These are phyloP conservation scores for Pilophorus perplexus DNA, from an alignment of 2,888 invertebrate species.

Conservation along the genomic window DNA sequence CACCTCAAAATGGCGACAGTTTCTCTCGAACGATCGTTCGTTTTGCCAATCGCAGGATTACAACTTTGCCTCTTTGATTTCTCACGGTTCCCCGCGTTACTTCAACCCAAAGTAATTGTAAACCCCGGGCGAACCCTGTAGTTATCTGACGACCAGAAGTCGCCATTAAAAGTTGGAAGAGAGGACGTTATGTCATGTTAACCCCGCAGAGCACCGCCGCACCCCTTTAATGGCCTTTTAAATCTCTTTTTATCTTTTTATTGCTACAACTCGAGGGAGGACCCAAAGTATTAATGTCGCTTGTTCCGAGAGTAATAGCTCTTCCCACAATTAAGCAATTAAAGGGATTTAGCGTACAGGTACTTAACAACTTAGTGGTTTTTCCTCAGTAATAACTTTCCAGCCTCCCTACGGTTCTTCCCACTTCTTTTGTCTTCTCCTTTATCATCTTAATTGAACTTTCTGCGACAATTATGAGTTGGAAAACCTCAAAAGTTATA, in stretches of 20 bases:
- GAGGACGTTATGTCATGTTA: constrained; percentile 22
- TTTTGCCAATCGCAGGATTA: too few species aligned
- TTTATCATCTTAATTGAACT: constrained; percentile 10
- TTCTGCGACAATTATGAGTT: constrained; percentile 8
- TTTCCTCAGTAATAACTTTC: constrained; percentile 4
- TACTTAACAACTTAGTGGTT: constrained; percentile 26
- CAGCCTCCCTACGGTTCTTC: not conserved
- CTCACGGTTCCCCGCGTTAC: too few species aligned
- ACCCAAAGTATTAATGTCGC: constrained; percentile 14
- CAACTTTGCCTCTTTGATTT: too few species aligned
- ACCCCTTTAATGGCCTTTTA: constrained; percentile 37
- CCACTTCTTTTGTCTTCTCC: not conserved
- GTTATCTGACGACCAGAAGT: too few species aligned
- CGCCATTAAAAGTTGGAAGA: constrained; percentile 26
- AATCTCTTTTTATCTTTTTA: constrained; percentile 39
- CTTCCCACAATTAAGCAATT: constrained; percentile 31
- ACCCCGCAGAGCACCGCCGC: constrained; percentile 16
- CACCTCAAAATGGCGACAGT: too few species aligned
- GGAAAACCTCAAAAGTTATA: too few species aligned
- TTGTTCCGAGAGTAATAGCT: constrained; percentile 23
- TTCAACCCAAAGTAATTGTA: too few species aligned
- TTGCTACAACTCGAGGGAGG: constrained; percentile 10
- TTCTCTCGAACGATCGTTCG: too few species aligned
- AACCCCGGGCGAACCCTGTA: too few species aligned
- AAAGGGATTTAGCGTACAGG: constrained; percentile 21